Base-by-base conservation (phyloP, 2,797 vertebrate genomes). In the Malacoctenus gilli region DNA sequence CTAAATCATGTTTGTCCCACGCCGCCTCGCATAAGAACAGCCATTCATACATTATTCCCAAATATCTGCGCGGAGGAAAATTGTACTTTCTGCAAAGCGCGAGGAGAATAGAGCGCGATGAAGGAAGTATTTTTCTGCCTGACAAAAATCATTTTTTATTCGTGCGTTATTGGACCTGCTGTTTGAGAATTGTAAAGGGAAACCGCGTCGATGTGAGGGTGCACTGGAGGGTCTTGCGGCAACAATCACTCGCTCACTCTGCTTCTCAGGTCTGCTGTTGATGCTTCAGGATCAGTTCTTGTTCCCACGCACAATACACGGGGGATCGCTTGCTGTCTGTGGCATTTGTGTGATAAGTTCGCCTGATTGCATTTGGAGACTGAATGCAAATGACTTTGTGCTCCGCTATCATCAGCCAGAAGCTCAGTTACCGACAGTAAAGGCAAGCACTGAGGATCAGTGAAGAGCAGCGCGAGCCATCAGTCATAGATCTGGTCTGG, bases 1-100 rank as follows among this genome's bases (percentile, higher is more conserved):
- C 35, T 75, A 42, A 37, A 61, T 77, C 57, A 47, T 40, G 16
- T 16, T 11, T 20, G n/a, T 19, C 21, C 41, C 18, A 9, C 31
- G 30, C 39, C 49, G 23, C 2, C 52, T 30, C 41, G 42, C 16
- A 14, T 22, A n/a, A 4, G 19, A 38, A 23, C 15, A 16, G 16
- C 19, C 28, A 14, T 51, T 35, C 19, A 7, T 28, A 30, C 23
- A 35, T 48, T 43, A 40, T 48, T 14, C 53, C 16, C 25, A 41
- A 50, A 42, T 41, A 35, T 4, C 6, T n/a, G 8, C 1, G 7
- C 20, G 19, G 19, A 50, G 37, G 43, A 38, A 50, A 37, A 32
- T 49, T 55, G 19, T 5, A 4, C 15, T 47, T 19, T 16, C 10
- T 43, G 16, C 4, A 20, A 5, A 16, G 30, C 30, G 14, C 35